A percentile compares a stretch with the other conserved stretches of the same genome.
Evolutionary conservation across 2,113 vertebrate genomes (phyloP).

Genomic region (Scatophagus argus): DNA sequence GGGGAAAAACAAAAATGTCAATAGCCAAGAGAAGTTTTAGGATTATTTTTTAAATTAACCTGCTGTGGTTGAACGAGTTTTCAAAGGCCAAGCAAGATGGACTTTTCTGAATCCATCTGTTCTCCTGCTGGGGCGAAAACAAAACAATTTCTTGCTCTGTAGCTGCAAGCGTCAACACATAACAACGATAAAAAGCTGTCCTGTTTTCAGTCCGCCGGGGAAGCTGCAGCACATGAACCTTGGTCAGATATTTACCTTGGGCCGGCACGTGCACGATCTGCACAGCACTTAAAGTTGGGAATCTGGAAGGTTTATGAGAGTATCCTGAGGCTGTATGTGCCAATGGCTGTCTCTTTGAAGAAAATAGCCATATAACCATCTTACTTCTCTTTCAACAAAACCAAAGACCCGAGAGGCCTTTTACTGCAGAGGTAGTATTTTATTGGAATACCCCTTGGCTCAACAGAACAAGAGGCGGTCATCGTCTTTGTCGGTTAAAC

Average conservation of each 20-base stretch:
- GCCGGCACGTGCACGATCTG: slow-evolving; percentile 14
- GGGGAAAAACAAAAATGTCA: background rate
- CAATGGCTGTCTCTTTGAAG: slow-evolving; percentile 57
- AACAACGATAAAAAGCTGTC: background rate
- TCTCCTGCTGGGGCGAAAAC: background rate
- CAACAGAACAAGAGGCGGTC: slow-evolving; percentile 35
- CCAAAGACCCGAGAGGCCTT: slow-evolving; percentile 48
- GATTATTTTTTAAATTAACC: background rate
- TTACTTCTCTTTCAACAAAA: slow-evolving; percentile 12
- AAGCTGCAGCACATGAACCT: slow-evolving; percentile 8
- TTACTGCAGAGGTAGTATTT: slow-evolving; percentile 58
- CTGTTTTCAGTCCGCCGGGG: background rate
- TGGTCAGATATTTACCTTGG: slow-evolving; percentile 27
- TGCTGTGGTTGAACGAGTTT: background rate
- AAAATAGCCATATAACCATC: slow-evolving; percentile 32
- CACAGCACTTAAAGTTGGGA: slow-evolving; percentile 33
- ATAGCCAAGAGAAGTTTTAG: background rate
- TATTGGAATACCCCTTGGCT: slow-evolving; percentile 53
- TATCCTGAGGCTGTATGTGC: slow-evolving; percentile 39
- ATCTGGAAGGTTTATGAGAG: slow-evolving; percentile 54
- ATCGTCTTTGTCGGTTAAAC: slow-evolving; percentile 42
- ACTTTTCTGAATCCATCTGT: background rate
- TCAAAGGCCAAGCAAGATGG: background rate
- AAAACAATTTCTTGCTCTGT: background rate
- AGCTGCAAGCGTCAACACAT: background rate